Evolutionary conservation across 2,113 vertebrate genomes (phyloP).

Genomic region (Stercorarius parasiticus): DNA sequence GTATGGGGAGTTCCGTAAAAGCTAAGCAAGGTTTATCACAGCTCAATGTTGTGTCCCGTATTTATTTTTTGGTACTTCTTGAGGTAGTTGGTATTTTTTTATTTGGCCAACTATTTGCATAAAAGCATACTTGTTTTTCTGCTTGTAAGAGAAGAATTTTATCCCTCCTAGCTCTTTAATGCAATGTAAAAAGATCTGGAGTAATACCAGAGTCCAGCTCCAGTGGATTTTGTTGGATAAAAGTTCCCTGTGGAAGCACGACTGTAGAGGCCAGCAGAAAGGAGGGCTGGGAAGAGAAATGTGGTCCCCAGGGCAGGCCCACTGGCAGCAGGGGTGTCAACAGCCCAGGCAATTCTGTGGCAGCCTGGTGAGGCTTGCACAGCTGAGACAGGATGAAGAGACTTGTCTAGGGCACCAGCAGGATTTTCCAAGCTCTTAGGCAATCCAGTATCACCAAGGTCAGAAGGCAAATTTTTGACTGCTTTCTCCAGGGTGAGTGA

Average conservation of each 20-base stretch:
- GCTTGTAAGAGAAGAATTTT: neutral
- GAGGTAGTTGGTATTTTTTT: neutral
- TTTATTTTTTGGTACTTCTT: neutral
- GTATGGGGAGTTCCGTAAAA: neutral
- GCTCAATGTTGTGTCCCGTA: fast-evolving
- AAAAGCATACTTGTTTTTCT: neutral
- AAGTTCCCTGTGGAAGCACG: neutral
- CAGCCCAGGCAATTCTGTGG: neutral
- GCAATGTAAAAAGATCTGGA: neutral
- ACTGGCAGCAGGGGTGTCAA: neutral
- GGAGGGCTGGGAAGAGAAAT: neutral
- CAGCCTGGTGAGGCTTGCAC: neutral
- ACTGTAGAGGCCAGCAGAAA: neutral
- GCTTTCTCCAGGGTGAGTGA: neutral
- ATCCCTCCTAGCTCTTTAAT: neutral
- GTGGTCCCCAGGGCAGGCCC: neutral
- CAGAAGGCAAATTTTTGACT: neutral
- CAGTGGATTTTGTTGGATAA: neutral
- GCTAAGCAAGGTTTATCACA: neutral
- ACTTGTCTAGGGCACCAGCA: neutral
- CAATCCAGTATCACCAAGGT: neutral
- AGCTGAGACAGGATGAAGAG: neutral
- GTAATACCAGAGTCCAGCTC: neutral
- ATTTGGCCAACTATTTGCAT: neutral
- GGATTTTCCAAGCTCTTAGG: neutral